These are phyloP conservation scores for Lethenteron camtschaticum DNA, from an alignment of 2,113 vertebrate genomes.

Conservation along the genomic window DNA sequence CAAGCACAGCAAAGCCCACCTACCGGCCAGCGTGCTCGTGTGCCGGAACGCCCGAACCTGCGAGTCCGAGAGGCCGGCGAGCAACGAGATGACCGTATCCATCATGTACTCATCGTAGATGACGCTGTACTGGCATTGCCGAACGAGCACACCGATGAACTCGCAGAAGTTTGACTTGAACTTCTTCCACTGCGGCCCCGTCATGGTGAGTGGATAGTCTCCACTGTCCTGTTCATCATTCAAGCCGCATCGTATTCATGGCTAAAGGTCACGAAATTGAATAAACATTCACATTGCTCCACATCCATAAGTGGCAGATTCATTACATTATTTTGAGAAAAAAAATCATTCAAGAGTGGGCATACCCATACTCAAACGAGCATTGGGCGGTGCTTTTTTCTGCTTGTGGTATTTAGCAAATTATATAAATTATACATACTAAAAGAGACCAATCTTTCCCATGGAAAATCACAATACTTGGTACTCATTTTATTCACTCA, in stretches of 20 bases:
- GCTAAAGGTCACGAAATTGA: conserved; percentile 10
- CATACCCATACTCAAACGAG: too few species aligned
- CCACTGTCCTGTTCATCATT: conserved; percentile 51
- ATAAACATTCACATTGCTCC: background rate
- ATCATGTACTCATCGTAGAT: conserved; percentile 99
- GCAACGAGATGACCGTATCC: conserved; percentile 94
- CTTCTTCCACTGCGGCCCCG: conserved; percentile 97
- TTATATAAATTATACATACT: too few species aligned
- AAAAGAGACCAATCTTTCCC: too few species aligned
- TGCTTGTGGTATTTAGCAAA: too few species aligned
- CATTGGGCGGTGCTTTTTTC: too few species aligned
- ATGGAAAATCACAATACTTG: too few species aligned
- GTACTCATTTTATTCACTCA: too few species aligned
- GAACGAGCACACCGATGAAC: conserved; percentile 83
- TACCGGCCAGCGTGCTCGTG: conserved; percentile 95
- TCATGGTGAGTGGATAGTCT: conserved; percentile 90
- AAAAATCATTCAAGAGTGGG: too few species aligned
- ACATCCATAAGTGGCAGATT: too few species aligned
- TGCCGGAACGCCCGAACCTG: conserved; percentile 97
- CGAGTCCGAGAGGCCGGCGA: conserved; percentile 88
- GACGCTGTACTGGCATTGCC: conserved; percentile 97
- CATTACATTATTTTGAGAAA: too few species aligned
- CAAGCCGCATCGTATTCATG: background rate
- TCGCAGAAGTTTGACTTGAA: conserved; percentile 97
- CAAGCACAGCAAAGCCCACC: conserved; percentile 9